Base-by-base conservation (phyloP, 2,888 invertebrate genomes). In the Malachius bipustulatus region DNA sequence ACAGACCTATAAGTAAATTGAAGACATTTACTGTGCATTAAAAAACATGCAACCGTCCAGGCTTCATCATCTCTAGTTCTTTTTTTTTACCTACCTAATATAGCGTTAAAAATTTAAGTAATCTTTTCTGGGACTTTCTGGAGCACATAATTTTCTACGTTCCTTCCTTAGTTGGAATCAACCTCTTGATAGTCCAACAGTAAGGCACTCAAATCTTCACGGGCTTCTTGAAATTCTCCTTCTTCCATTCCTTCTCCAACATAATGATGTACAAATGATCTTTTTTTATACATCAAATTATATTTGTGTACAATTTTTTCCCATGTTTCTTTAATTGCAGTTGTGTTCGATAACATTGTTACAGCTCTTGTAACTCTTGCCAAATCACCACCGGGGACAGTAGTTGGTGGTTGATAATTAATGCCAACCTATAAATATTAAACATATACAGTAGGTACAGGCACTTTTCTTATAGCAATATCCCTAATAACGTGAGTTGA, bases 191-290 rank as follows among this genome's bases (percentile, higher is more conserved):
- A 81, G 58, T 81, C 81, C 49, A 67, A 63, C 16, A 74, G 67
- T 32, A 82, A 58, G 4, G 77, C 70, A 43, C 69, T 68, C 32
- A 81, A 59, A 52, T 82, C 73, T 30, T 71, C 67, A 4, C 70
- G 57, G 0, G 80, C 76, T 35, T 71, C 76, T 16, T 55, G 50
- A 41, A 82, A 74, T 51, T 73, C 74, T 2, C 66, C 67, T 60
- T 79, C 78, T 57, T 81, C 81, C 59, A 82, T 64, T 2, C 81
- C 81, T 64, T 80, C 82, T 2, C 74, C 73, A 3, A 79, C 68
- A 50, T 79, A 93, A 69, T 90, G 90, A 62, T 90, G 89, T 9
- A 91, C 77, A 57, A 90, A 91, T 3, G 89, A 87, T 37, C 83
- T 70, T 56, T 87, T 84, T 37, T 75, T 69, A 51, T 77, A 87